A percentile compares a stretch with the other conserved stretches of the same genome.
Conservation (phyloP, 2,888 invertebrate genomes). For the Ommatoiulus sabulosus region DNA sequence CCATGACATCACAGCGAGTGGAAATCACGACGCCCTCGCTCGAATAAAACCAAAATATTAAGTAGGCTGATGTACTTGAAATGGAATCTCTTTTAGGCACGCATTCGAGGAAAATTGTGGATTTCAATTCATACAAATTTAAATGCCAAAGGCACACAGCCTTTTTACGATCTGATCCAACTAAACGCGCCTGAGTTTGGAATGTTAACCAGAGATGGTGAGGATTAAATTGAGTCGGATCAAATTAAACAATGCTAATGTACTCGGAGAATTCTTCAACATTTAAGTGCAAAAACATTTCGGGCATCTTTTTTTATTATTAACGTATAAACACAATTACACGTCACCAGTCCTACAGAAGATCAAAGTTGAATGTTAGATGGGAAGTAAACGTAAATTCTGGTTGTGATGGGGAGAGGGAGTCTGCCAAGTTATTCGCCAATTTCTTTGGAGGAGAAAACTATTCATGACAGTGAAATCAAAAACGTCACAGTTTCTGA, state of each 20-base stretch:
- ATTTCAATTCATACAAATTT: not conserved
- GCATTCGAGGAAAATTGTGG: not conserved
- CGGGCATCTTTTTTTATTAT: not conserved
- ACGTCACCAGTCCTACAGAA: no score
- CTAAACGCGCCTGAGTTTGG: not conserved
- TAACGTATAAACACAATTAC: no score
- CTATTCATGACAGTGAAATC: no score
- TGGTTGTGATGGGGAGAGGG: no score
- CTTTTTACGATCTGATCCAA: not conserved
- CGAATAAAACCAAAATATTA: not conserved
- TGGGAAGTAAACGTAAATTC: no score
- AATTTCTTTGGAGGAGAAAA: no score
- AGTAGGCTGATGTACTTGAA: constrained; percentile 30
- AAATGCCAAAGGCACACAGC: not conserved
- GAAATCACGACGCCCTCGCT: not conserved
- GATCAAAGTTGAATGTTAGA: no score
- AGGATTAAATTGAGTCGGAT: not conserved
- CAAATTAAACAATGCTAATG: constrained; percentile 25
- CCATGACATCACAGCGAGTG: not conserved
- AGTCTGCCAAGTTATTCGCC: no score
- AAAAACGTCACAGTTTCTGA: no score
- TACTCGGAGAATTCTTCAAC: not conserved
- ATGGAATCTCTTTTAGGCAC: not conserved
- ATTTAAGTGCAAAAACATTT: not conserved
- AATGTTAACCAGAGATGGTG: not conserved